Conservation (phyloP, 1,140 invertebrate species). For the Oedothorax gibbosus region DNA sequence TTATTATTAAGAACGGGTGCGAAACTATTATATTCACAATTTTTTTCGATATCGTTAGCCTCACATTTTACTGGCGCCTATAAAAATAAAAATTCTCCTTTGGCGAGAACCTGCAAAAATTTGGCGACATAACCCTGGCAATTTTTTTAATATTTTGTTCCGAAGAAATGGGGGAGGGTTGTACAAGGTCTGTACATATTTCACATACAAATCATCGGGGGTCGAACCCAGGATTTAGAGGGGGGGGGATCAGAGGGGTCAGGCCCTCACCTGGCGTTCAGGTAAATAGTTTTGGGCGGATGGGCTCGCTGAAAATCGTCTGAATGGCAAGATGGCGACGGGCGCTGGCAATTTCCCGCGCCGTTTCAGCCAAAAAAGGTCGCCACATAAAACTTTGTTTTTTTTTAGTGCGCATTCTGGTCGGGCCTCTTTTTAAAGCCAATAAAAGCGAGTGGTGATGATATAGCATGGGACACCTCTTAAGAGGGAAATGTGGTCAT, state of each 20-base stretch:
- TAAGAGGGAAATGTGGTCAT: conserved; percentile 8
- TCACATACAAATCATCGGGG: conserved; percentile 59
- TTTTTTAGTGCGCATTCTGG: no score
- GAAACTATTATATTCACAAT: no score
- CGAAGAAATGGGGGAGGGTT: conserved; percentile 12
- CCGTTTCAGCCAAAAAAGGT: no score
- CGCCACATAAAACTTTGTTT: no score
- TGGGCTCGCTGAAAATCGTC: conserved; percentile 60
- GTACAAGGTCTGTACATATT: conserved; percentile 50
- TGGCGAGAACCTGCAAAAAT: conserved; percentile 23
- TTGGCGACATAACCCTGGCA: conserved; percentile 4
- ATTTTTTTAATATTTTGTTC: background rate
- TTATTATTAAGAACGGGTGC: no score
- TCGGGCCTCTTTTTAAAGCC: background rate
- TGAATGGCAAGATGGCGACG: conserved; percentile 50
- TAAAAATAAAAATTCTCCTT: conserved; percentile 20
- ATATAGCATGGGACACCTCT: background rate
- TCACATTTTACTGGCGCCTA: conserved; percentile 33
- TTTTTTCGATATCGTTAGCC: background rate
- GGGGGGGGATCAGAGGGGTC: conserved; percentile 25
- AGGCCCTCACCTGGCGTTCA: conserved; percentile 33
- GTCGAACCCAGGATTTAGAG: conserved; percentile 18
- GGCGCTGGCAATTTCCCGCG: conserved; percentile 38
- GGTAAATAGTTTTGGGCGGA: conserved; percentile 44
- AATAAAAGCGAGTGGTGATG: conserved; percentile 49